Percentiles rank a stretch among this genome's conserved stretches.
These are phyloP conservation scores for Scyliorhinus canicula DNA, from an alignment of 2,797 vertebrate genomes.

Conservation along the genomic window DNA sequence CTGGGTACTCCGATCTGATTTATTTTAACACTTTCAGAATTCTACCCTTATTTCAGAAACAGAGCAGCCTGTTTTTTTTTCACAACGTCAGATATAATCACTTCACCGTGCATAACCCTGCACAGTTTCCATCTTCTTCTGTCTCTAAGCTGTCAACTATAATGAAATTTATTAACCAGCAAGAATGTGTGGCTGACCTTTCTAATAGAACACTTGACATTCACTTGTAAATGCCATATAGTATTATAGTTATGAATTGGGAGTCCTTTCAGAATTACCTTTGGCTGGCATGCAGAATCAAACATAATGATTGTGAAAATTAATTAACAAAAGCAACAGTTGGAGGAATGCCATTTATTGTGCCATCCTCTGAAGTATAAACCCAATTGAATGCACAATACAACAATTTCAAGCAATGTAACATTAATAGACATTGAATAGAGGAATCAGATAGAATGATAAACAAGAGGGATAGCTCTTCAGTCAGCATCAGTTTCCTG, in stretches of 20 bases:
- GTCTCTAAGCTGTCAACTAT: conserved; percentile 35
- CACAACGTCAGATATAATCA: conserved; percentile 5
- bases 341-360: conserved; percentile 17
- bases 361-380: not conserved
- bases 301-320: conserved; percentile 6
- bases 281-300: conserved; percentile 15
- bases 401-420: not conserved
- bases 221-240: conserved; percentile 37
- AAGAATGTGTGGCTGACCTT: conserved; percentile 33
- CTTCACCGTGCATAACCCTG: not conserved
- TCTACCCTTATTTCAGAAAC: not conserved
- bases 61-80: not conserved
- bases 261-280: conserved; percentile 32
- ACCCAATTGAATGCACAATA: not conserved
- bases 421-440: not conserved
- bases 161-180: conserved; percentile 36
- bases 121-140: not conserved
- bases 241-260: conserved; percentile 24
- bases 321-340: conserved; percentile 35
- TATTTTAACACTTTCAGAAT: not conserved
- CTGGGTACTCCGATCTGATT: not conserved
- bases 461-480: not conserved
- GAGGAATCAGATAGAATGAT: not conserved
- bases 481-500: not conserved
- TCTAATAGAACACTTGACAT: conserved; percentile 36